Conservation (phyloP, 53 echinoderm and acorn worm species). For the Holothuria scabra region DNA sequence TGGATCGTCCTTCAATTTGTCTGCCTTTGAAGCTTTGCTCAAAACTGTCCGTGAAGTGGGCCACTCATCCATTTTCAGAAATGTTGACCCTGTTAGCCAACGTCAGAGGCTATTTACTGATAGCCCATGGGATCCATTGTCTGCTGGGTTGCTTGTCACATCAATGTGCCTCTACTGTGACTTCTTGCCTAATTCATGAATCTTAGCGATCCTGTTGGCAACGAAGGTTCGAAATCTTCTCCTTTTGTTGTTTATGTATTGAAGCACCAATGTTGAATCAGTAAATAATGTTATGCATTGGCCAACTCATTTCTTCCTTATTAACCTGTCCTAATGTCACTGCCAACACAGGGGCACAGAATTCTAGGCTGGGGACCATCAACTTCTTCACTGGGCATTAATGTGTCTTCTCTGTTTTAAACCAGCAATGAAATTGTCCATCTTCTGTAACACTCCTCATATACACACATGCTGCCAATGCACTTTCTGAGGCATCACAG, state of each 20-base stretch:
- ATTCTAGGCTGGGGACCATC: conserved; percentile 50
- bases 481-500: conserved; percentile 55
- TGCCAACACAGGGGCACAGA: conserved; percentile 45
- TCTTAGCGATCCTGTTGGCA: conserved; percentile 56
- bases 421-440: conserved; percentile 45
- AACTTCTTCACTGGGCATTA: conserved; percentile 47
- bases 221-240: conserved; percentile 65
- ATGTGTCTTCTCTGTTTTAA: conserved; percentile 51
- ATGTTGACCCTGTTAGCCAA: too few relatives aligned
- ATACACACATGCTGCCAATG: conserved; percentile 54
- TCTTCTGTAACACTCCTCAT: not conserved
- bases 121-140: too few relatives aligned
- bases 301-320: conserved; percentile 38
- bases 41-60: too few relatives aligned
- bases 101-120: too few relatives aligned
- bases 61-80: too few relatives aligned
- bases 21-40: too few relatives aligned
- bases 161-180: too few relatives aligned
- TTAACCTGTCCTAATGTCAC: conserved; percentile 55
- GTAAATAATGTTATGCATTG: conserved; percentile 37
- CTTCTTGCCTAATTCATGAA: too few relatives aligned
- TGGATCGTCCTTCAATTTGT: too few relatives aligned
- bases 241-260: conserved; percentile 60
- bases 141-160: too few relatives aligned
- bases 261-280: conserved; percentile 57